Base-by-base conservation (phyloP, 53 echinoderm and acorn worm genomes). In the Stichopus horrens region DNA sequence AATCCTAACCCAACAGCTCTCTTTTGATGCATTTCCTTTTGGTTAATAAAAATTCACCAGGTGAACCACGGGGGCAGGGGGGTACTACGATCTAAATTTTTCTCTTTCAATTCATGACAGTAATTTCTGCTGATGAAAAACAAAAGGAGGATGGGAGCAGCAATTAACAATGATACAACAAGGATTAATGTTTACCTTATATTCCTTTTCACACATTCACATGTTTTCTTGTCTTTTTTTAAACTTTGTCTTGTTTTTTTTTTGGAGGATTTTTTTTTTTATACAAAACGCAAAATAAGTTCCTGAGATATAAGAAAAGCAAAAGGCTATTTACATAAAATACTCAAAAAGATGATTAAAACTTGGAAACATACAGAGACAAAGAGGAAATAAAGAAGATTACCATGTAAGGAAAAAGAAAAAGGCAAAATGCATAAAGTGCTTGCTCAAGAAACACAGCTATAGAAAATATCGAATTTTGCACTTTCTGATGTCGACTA, bases 281-380 rank as follows among this genome's bases (percentile, higher is more conserved):
- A 56, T 81, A 81, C 81, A 81, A 81, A 81, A 81, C 81, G 56
- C 58, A 81, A 81, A 81, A 81, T 58, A 81, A 71, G 79, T 81
- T 81, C 81, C 81, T 81, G 81, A 81, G 81, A 81, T 81, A 81
- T 81, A 81, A 81, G 81, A 81, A 71, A 81, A 81, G 58, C 57
- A 56, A 81, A 75, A 81, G 58, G 81, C 57, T 81, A 81, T 81
- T 55, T 81, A 81, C 81, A 81, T 18, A 21, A 81, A 81, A 81
- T 81, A 57, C 58, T 54, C 21, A 81, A 56, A 81, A 18, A 71
- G 37, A 81, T 19, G 20, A 16, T 81, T 37, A 81, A 81, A 81
- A 81, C 57, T 18, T 81, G 56, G 58, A 53, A 21, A 19, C 21
- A 81, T 8, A 52, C 23, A 52, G 75, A 75, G 13, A 21, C 23